These are phyloP conservation scores for Epizoanthus scotinus DNA, from an alignment of 92 coral and sea anemone genomes.

Conservation along the genomic window DNA sequence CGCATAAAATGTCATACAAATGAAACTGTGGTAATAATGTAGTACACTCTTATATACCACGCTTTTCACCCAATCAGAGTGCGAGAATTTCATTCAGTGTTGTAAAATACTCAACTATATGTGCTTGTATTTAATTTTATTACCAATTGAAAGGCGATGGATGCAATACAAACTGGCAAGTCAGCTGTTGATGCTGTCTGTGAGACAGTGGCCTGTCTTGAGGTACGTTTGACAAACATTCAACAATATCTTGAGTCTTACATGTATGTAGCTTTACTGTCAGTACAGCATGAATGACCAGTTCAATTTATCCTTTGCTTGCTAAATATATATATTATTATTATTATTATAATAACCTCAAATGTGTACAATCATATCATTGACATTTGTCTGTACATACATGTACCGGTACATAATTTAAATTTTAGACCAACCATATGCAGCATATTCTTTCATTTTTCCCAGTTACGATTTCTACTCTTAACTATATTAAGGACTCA, in stretches of 20 bases:
- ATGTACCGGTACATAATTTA: too few relatives aligned
- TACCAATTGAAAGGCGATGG: conserved; percentile 77
- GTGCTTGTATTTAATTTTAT: background rate
- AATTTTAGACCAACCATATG: too few relatives aligned
- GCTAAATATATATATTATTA: background rate
- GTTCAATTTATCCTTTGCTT: background rate
- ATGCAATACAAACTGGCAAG: conserved; percentile 61
- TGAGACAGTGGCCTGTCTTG: conserved; percentile 70
- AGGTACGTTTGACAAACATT: conserved; percentile 54
- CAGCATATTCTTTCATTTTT: background rate
- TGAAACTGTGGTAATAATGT: too few relatives aligned
- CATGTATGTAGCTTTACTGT: background rate
- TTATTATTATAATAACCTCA: too few relatives aligned
- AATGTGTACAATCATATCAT: too few relatives aligned
- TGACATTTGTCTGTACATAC: too few relatives aligned
- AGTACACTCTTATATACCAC: too few relatives aligned
- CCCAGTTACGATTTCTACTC: background rate
- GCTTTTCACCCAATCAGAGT: too few relatives aligned
- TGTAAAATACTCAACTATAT: too few relatives aligned
- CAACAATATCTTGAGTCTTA: background rate
- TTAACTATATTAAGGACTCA: conserved; percentile 67
- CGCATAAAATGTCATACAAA: too few relatives aligned
- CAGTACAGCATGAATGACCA: too few relatives aligned
- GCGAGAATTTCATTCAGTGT: too few relatives aligned
- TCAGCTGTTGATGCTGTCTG: conserved; percentile 72